Base-by-base conservation (phyloP, 2,888 invertebrate genomes). In the Leptopilina syphax region DNA sequence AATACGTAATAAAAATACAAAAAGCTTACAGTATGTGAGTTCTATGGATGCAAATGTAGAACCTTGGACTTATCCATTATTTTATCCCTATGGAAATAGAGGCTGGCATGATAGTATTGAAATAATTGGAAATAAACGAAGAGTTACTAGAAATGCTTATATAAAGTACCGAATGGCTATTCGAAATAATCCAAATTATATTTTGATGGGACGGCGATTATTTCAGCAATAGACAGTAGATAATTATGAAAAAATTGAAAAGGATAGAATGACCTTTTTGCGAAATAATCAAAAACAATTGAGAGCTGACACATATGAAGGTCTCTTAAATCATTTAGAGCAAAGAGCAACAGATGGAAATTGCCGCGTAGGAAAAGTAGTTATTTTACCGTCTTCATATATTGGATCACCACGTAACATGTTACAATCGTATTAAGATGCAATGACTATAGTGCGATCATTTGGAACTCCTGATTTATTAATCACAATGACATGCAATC, bases 391-490 rank as follows among this genome's bases (percentile, higher is more conserved):
- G 12, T 81, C 79, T 34, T 78, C 79, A 13, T 83, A 80, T 18
- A 41, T 67, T 47, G 82, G 82, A 10, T 80, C 77, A 18, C 18
- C 18, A 18, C 18, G 18, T 18, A 18, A 18, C 18, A 18, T 18
- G 18, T 18, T 18, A 18, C 80, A 81, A 44, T 24, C 41, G 27
- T 81, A 68, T 54, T 83, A 83, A 80, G 84, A 85, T 78, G 83
- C 83, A 18, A 84, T 85, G 84, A 77, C 78, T 13, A 77, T 82
- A 47, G 79, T 79, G 41, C 63, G 68, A n/a, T 66, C 12, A 57
- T 57, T 57, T 57, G 57, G 13, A 13, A 57, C 10, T 12, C 57
- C 57, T 57, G 57, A 57, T 57, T 57, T 57, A n/a, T 13, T 57
- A 0, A 27, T 27, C 27, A 27, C 27, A 27, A 27, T 27, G 27